Evolutionary conservation across 2,888 invertebrate species (phyloP), one percentile per base, ranked within the genome.

Genomic region (Noctua janthe): DNA sequence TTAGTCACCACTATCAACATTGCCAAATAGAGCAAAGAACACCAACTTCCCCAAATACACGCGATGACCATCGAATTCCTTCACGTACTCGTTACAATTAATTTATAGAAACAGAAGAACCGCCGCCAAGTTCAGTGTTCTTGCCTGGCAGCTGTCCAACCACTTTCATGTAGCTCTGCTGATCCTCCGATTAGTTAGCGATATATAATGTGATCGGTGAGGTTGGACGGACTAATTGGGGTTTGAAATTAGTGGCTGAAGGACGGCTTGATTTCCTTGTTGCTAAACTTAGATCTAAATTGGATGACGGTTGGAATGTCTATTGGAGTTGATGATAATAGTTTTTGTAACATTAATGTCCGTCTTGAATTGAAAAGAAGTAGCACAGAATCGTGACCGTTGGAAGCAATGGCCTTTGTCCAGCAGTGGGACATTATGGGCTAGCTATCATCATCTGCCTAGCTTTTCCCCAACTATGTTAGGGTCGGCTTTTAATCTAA

Each of bases 111-210:
- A 72, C 77, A 47, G 73, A 78, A 76, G 79, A 78, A 67, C 51
- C 54, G 76, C 43, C 79, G 85, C 84, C 91, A 91, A 91, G 91
- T 89, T 90, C 91, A 91, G 84, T 83, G 89, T 81, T 86, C 89
- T 74, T 56, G 67, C 5, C 86, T 91, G 90, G 91, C 90, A 83
- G 74, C 35, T 23, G 43, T 82, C 88, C 88, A 89, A 83, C 56
- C 35, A 75, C 80, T 88, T 81, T 83, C 81, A 78, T 80, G 78
- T 81, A 72, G 73, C 47, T 87, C 89, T 91, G 91, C 76, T 88
- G 83, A 88, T 86, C 86, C 81, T 90, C 90, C 86, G 89, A 92
- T 90, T 90, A 83, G 51, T 77, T 76, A 76, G 74, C 77, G 80
- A 83, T 90, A 90, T 91, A 87, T 82, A 62, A 75, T 71, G 83